Evolutionary conservation across 2,113 vertebrate genomes (phyloP).

Genomic region (Colistium nudipinnis): DNA sequence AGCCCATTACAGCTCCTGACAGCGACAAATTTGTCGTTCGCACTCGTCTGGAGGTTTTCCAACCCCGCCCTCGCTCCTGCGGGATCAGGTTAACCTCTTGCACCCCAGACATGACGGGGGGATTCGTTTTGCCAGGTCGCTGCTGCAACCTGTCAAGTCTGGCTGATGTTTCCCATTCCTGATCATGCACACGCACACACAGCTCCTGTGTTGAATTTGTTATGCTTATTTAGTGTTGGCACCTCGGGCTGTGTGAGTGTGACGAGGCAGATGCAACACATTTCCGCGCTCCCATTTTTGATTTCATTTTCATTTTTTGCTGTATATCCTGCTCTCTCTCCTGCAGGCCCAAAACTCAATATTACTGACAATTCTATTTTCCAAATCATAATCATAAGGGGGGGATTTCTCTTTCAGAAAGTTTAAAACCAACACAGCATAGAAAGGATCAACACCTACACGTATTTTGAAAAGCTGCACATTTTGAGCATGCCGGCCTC

Average conservation of each 20-base stretch:
- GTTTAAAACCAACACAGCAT: too few species aligned
- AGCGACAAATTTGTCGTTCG: slow-evolving; percentile 25
- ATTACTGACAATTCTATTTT: too few species aligned
- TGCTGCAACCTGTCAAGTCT: slow-evolving; percentile 48
- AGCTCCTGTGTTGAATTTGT: slow-evolving; percentile 65
- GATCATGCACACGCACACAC: slow-evolving; percentile 8
- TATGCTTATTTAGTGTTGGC: slow-evolving; percentile 69
- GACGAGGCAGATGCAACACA: slow-evolving; percentile 68
- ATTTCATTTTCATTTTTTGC: slow-evolving; percentile 24
- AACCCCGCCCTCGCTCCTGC: slow-evolving; percentile 38
- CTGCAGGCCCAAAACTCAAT: not conserved
- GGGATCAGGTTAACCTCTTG: slow-evolving; percentile 62
- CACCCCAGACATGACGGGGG: slow-evolving; percentile 47
- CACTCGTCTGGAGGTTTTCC: slow-evolving; percentile 42
- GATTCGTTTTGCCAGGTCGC: slow-evolving; percentile 55
- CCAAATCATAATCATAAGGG: too few species aligned
- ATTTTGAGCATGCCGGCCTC: slow-evolving; percentile 3
- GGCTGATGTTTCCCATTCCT: slow-evolving; percentile 55
- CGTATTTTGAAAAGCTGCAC: not conserved
- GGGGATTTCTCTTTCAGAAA: too few species aligned
- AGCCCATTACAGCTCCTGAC: slow-evolving; percentile 41
- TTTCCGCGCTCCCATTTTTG: slow-evolving; percentile 55
- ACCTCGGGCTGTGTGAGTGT: slow-evolving; percentile 65
- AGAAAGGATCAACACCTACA: too few species aligned
- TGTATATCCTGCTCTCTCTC: slow-evolving; percentile 3